phyloP scores from a whole-genome alignment of 2,888 invertebrate species.

The Odontomyia ornata region DNA sequence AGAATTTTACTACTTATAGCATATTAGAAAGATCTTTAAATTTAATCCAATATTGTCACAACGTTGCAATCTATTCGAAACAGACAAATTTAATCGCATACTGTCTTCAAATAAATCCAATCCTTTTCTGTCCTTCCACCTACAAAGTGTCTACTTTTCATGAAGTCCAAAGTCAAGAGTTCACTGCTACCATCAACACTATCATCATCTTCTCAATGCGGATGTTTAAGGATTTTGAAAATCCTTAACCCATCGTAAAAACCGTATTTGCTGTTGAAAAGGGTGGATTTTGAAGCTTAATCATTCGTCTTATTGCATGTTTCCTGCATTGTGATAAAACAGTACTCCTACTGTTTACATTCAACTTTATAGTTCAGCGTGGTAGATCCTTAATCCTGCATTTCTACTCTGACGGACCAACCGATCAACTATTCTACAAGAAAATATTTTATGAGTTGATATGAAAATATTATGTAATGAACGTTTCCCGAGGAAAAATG shows the following conservation, averaged over 20 bases:
- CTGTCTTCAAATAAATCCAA: too few relatives aligned
- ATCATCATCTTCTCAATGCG: background rate
- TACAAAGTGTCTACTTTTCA: too few relatives aligned
- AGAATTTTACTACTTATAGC: too few relatives aligned
- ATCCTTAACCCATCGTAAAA: conserved; percentile 8
- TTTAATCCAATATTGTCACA: too few relatives aligned
- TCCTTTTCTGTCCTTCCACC: too few relatives aligned
- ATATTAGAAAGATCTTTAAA: too few relatives aligned
- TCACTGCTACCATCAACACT: background rate
- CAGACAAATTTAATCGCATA: too few relatives aligned
- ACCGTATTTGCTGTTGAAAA: background rate
- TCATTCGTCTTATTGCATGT: conserved; percentile 44
- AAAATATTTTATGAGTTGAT: background rate
- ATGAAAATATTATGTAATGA: conserved; percentile 31
- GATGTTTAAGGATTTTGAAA: background rate
- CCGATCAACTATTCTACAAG: background rate
- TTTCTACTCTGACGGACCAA: background rate
- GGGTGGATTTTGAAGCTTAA: conserved; percentile 23
- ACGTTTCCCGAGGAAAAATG: conserved; percentile 8
- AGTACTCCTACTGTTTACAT: background rate
- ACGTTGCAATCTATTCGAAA: too few relatives aligned
- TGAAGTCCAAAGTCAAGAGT: background rate
- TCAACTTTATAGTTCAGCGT: background rate
- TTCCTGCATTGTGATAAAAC: conserved; percentile 38
- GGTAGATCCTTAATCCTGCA: conserved; percentile 13